Conservation (phyloP, 2,888 invertebrate genomes). For the Ectobius pallidus region DNA sequence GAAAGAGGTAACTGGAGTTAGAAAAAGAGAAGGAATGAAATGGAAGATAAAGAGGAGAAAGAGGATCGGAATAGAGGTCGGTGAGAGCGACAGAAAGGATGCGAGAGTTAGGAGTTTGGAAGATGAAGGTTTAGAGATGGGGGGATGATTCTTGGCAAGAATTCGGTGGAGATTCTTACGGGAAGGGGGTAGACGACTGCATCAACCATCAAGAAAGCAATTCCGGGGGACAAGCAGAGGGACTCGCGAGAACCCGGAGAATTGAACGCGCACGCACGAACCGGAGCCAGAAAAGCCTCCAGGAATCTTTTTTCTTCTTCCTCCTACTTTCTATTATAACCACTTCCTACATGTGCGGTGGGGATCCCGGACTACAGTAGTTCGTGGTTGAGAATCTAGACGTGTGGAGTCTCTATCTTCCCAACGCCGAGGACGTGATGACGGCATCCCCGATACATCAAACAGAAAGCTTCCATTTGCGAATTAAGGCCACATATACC, state of each 20-base stretch:
- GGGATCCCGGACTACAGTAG: no score
- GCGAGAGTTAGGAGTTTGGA: not conserved
- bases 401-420: no score
- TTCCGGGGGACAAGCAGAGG: conserved; percentile 15
- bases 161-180: no score
- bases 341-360: not conserved
- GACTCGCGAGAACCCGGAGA: not conserved
- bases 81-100: conserved; percentile 18
- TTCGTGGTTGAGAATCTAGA: no score
- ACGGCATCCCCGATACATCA: no score
- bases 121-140: not conserved
- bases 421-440: no score
- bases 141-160: not conserved
- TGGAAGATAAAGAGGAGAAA: no score
- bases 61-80: conserved; percentile 7
- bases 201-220: conserved; percentile 15
- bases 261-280: not conserved
- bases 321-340: conserved; percentile 6
- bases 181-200: conserved; percentile 1
- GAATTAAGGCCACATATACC: no score
- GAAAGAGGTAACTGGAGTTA: no score
- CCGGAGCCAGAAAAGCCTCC: conserved; percentile 2
- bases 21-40: no score
- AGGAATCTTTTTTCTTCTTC: not conserved
- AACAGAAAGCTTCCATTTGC: no score